Evolutionary conservation across 2,797 vertebrate species (phyloP).

Genomic region (Diceros bicornis): DNA sequence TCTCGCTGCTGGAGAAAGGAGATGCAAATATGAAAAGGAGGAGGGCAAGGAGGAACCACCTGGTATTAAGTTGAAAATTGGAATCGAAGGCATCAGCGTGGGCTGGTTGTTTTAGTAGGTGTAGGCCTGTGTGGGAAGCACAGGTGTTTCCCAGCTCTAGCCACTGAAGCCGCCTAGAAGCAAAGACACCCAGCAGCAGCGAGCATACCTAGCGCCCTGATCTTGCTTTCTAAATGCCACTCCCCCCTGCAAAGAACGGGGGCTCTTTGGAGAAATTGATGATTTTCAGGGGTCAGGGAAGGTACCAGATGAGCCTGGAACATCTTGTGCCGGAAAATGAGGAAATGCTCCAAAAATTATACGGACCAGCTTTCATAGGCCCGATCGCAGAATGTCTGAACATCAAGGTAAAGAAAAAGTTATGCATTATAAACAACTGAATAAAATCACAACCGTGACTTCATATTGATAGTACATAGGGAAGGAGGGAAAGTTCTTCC

Average conservation of each 20-base stretch:
- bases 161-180: no score
- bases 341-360: neutral
- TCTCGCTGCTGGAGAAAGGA: neutral
- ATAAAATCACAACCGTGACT: neutral
- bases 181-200: no score
- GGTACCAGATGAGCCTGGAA: no score
- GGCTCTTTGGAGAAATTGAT: neutral
- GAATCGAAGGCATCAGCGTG: neutral
- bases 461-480: neutral
- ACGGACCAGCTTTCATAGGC: neutral
- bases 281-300: neutral
- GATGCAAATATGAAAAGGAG: neutral
- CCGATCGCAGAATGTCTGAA: neutral
- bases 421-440: neutral
- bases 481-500: neutral
- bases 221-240: neutral
- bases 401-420: neutral
- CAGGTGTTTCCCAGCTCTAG: no score
- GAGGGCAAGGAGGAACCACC: neutral
- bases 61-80: neutral
- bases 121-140: no score
- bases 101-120: no score
- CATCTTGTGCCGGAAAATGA: neutral
- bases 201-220: neutral
- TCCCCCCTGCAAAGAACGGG: neutral